These are phyloP conservation scores for Ibidorhyncha struthersii DNA, from an alignment of 2,113 vertebrate genomes.

Conservation along the genomic window DNA sequence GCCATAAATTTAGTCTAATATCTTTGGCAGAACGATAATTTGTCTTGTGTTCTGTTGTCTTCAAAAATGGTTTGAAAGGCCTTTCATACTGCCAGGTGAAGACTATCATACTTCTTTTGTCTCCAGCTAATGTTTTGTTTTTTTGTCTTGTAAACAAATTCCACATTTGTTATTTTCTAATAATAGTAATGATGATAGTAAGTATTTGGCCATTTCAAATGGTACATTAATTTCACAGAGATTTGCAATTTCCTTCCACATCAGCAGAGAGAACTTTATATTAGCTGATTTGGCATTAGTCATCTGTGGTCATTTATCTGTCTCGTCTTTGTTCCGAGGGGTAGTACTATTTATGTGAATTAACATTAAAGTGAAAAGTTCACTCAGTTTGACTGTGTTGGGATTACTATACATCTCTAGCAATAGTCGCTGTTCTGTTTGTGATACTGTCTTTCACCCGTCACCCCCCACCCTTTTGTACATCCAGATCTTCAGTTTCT, in stretches of 20 bases:
- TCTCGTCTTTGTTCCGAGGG: neutral
- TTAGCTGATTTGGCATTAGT: neutral
- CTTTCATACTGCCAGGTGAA: neutral
- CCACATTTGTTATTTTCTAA: neutral
- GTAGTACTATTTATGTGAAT: neutral
- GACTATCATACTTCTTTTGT: neutral
- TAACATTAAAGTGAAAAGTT: neutral
- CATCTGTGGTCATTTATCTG: neutral
- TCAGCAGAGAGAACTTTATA: neutral
- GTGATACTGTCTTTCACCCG: neutral
- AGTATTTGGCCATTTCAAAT: neutral
- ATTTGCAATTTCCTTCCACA: neutral
- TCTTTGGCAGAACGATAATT: neutral
- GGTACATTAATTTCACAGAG: neutral
- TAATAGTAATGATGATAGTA: neutral
- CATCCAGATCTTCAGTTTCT: neutral
- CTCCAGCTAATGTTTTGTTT: neutral
- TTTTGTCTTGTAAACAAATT: neutral
- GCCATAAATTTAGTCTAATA: neutral
- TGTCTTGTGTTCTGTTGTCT: neutral
- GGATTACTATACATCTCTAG: neutral
- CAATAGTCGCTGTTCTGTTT: neutral
- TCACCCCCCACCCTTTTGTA: neutral
- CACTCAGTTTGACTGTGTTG: neutral
- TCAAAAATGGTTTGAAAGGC: neutral